phyloP scores from a whole-genome alignment of 2,113 vertebrate species.

The Calidris pugnax region DNA sequence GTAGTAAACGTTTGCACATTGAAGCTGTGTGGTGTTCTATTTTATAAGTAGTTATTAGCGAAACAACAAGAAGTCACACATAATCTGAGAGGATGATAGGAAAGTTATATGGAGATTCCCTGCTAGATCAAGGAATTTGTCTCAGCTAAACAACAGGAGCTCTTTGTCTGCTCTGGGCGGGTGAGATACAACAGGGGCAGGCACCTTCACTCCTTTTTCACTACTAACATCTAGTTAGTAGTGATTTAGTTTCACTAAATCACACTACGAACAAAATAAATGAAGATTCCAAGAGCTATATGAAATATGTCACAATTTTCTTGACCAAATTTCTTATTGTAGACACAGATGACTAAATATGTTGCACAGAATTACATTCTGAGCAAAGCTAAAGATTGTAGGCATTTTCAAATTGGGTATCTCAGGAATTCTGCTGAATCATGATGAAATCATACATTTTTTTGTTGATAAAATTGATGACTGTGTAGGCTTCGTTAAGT shows the following conservation, averaged over 20 bases:
- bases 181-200: constrained; percentile 1
- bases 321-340: not conserved
- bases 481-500: not conserved
- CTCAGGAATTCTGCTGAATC: not conserved
- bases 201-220: constrained; percentile 2
- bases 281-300: not conserved
- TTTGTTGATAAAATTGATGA: not conserved
- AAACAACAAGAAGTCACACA: constrained; percentile 42
- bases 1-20: constrained; percentile 62
- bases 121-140: constrained; percentile 19
- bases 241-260: no score
- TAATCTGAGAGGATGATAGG: constrained; percentile 19
- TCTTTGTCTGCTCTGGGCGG: constrained; percentile 35
- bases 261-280: not conserved
- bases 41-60: constrained; percentile 61
- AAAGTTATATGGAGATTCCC: constrained; percentile 20
- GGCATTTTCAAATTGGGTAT: not conserved
- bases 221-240: no score
- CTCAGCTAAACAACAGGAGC: constrained; percentile 26
- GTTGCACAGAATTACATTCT: not conserved
- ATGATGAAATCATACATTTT: not conserved
- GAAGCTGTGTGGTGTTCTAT: not conserved
- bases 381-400: not conserved
- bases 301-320: not conserved
- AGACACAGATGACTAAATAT: not conserved